Percentiles rank a stretch among this genome's conserved stretches.
These are phyloP conservation scores for Lasioglossum morio DNA, from an alignment of 2,888 invertebrate species.

Conservation along the genomic window DNA sequence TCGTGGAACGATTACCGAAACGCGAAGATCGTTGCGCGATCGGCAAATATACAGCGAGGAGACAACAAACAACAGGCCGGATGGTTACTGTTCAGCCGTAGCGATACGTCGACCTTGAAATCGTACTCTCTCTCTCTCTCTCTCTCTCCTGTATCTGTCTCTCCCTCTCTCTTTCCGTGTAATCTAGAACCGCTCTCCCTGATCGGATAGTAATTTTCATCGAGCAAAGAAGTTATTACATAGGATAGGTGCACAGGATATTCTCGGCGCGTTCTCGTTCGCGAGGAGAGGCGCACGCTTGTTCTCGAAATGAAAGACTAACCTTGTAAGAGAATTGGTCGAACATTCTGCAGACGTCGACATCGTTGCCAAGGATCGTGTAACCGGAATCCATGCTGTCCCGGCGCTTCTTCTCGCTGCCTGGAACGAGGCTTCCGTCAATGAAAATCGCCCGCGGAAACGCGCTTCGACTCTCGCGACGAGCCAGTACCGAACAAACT, in stretches of 20 bases:
- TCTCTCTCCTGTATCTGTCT: neutral
- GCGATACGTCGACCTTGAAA: conserved; percentile 3
- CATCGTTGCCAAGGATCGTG: conserved; percentile 87
- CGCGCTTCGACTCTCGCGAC: conserved; percentile 11
- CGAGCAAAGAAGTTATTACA: neutral
- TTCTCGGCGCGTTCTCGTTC: neutral
- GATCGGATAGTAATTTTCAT: neutral
- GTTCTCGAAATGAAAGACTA: conserved; percentile 66
- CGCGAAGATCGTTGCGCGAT: neutral
- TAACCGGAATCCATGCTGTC: conserved; percentile 88
- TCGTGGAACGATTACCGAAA: conserved; percentile 13
- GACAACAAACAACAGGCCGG: conserved; percentile 23
- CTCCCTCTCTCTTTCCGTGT: neutral
- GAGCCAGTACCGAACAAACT: conserved; percentile 80
- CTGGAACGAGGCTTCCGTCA: conserved; percentile 74
- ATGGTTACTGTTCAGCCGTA: neutral
- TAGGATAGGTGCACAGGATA: neutral
- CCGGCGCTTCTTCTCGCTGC: conserved; percentile 80
- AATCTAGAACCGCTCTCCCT: neutral
- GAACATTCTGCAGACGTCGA: conserved; percentile 88
- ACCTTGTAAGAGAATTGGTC: conserved; percentile 89
- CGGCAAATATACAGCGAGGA: neutral
- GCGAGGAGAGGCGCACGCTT: neutral
- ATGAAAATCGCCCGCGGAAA: conserved; percentile 55
- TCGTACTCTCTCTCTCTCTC: neutral